Evolutionary conservation across 1,140 invertebrate species (phyloP).

Genomic region (Grapholita molesta): DNA sequence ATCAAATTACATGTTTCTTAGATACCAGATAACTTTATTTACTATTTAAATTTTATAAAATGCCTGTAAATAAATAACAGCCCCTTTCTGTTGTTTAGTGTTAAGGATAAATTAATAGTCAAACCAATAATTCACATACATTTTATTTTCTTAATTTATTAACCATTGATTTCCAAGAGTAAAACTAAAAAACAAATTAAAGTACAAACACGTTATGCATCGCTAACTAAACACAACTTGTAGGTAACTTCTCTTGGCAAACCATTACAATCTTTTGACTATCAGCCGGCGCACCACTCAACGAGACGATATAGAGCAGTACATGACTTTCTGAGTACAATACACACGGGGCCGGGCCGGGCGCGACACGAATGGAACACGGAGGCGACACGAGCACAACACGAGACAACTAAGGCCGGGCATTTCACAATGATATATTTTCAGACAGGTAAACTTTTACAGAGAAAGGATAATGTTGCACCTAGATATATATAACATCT

Average conservation of each 20-base stretch:
- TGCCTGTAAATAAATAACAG: too few species aligned
- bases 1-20: too few species aligned
- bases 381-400: conserved; percentile 36
- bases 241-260: conserved; percentile 78
- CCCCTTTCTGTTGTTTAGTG: too few species aligned
- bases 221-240: conserved; percentile 75
- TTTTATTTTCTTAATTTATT: conserved; percentile 78
- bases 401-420: conserved; percentile 35
- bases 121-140: conserved; percentile 70
- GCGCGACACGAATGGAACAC: neutral
- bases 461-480: too few species aligned
- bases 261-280: conserved; percentile 72
- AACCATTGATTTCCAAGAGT: conserved; percentile 78
- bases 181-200: conserved; percentile 79
- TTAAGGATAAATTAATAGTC: conserved; percentile 27
- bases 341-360: neutral
- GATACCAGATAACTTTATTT: too few species aligned
- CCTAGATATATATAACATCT: too few species aligned
- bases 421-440: too few species aligned
- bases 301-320: conserved; percentile 21
- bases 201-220: conserved; percentile 78
- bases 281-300: conserved; percentile 71
- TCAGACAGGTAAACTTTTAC: too few species aligned
- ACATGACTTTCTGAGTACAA: conserved; percentile 11
- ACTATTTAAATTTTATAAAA: too few species aligned